These are phyloP conservation scores for Synergus umbraculus DNA, from an alignment of 2,888 invertebrate genomes.

Conservation along the genomic window DNA sequence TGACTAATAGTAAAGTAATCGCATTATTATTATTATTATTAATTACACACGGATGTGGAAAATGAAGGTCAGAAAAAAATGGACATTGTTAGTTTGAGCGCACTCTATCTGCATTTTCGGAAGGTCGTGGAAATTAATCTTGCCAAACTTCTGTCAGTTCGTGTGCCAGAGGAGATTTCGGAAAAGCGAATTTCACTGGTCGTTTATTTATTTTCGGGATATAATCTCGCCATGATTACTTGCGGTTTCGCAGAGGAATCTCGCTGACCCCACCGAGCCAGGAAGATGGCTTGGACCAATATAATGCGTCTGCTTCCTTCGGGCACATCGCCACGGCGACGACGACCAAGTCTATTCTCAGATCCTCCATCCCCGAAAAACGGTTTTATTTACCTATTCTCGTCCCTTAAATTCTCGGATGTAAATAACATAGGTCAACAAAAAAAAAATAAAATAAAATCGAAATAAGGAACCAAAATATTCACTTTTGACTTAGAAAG, in stretches of 20 bases:
- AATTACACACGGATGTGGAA: slow-evolving; percentile 14
- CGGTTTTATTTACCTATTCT: neutral
- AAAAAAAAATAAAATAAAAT: no score
- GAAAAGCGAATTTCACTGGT: slow-evolving; percentile 56
- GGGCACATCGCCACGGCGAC: slow-evolving; percentile 45
- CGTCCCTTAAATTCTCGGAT: neutral
- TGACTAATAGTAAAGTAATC: neutral
- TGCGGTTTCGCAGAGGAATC: slow-evolving; percentile 27
- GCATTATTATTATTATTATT: slow-evolving; percentile 13
- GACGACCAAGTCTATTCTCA: slow-evolving; percentile 39
- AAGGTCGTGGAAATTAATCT: slow-evolving; percentile 3
- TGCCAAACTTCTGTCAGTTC: slow-evolving; percentile 47
- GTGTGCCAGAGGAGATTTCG: slow-evolving; percentile 48
- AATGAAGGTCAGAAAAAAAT: slow-evolving; percentile 19
- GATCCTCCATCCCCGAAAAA: neutral
- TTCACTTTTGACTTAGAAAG: no score
- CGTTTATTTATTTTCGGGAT: slow-evolving; percentile 51
- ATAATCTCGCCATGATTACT: slow-evolving; percentile 40
- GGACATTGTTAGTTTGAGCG: neutral
- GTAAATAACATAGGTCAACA: neutral
- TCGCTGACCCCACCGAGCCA: slow-evolving; percentile 30
- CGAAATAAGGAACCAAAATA: no score
- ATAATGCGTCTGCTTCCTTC: slow-evolving; percentile 38
- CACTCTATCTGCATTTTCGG: slow-evolving; percentile 10
- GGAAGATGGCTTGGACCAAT: slow-evolving; percentile 37